phyloP scores from a whole-genome alignment of 2,113 vertebrate species.

The Alosa alosa region DNA sequence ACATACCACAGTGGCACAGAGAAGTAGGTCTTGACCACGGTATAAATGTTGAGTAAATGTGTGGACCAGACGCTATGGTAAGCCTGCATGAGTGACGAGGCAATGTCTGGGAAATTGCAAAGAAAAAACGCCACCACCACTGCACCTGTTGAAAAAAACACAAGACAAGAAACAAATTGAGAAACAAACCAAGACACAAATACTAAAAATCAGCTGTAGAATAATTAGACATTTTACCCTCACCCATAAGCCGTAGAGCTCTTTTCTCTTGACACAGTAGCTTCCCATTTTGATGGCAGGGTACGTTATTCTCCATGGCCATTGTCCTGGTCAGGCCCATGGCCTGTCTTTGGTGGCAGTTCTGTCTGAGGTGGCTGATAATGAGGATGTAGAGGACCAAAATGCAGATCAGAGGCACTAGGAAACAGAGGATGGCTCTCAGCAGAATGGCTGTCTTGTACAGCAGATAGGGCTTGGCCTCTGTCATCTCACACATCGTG shows the following conservation, averaged over 20 bases:
- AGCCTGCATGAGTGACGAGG: slow-evolving; percentile 74
- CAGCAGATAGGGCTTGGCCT: slow-evolving; percentile 66
- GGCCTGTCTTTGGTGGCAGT: slow-evolving; percentile 64
- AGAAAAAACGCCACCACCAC: slow-evolving; percentile 73
- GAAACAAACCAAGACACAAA: not conserved
- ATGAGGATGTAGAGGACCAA: slow-evolving; percentile 72
- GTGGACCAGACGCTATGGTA: slow-evolving; percentile 70
- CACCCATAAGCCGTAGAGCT: slow-evolving; percentile 74
- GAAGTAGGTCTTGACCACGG: slow-evolving; percentile 70
- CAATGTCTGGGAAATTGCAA: slow-evolving; percentile 75
- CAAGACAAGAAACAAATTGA: slow-evolving; percentile 13
- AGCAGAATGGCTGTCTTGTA: slow-evolving; percentile 70
- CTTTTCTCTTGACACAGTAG: slow-evolving; percentile 68
- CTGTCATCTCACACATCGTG: slow-evolving; percentile 75
- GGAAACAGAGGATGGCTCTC: slow-evolving; percentile 68
- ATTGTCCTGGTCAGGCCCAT: slow-evolving; percentile 62
- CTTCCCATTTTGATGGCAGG: slow-evolving; percentile 58
- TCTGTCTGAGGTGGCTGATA: slow-evolving; percentile 61
- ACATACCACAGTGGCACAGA: slow-evolving; percentile 77
- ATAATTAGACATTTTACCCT: slow-evolving; percentile 27
- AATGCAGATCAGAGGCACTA: slow-evolving; percentile 69
- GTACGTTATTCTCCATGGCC: slow-evolving; percentile 45
- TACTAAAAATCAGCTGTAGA: not conserved
- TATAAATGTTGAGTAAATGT: slow-evolving; percentile 64
- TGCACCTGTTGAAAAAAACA: slow-evolving; percentile 60